Percentiles rank a stretch among this genome's conserved stretches.
Evolutionary conservation across 2,113 vertebrate genomes (phyloP).

Genomic region (Xiphophorus hellerii): DNA sequence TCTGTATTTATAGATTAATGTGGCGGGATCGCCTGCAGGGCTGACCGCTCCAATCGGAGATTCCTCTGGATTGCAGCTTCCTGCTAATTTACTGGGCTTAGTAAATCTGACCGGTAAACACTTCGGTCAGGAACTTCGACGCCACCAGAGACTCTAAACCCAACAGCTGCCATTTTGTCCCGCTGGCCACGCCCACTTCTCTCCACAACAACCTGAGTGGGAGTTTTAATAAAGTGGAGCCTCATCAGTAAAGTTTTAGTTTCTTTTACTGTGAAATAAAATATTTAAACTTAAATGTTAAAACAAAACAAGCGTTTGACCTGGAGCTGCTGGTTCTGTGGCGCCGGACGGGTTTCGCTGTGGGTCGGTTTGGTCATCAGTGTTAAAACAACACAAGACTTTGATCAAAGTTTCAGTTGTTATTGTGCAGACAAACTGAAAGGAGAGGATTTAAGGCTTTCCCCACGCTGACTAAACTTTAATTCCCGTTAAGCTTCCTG

Average conservation of each 20-base stretch:
- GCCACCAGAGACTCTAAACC: not conserved
- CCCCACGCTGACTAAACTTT: conserved; percentile 38
- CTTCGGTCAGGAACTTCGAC: not conserved
- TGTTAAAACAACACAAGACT: not conserved
- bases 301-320: not conserved
- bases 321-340: too few species aligned
- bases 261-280: too few species aligned
- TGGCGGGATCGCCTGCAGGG: not conserved
- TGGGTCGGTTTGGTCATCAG: not conserved
- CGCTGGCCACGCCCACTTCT: too few species aligned
- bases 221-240: too few species aligned
- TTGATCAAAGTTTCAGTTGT: conserved; percentile 9
- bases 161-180: too few species aligned
- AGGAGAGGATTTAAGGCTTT: conserved; percentile 2
- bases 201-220: too few species aligned
- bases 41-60: not conserved
- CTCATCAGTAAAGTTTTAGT: too few species aligned
- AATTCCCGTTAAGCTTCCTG: conserved; percentile 35
- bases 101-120: conserved; percentile 3
- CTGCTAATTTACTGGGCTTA: conserved; percentile 5
- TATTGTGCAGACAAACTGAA: conserved; percentile 11
- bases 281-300: too few species aligned
- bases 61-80: conserved; percentile 1
- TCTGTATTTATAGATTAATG: not conserved
- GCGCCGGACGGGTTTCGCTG: too few species aligned